phyloP scores from a whole-genome alignment of 2,888 invertebrate genomes.

The Meandrusa payeni region DNA sequence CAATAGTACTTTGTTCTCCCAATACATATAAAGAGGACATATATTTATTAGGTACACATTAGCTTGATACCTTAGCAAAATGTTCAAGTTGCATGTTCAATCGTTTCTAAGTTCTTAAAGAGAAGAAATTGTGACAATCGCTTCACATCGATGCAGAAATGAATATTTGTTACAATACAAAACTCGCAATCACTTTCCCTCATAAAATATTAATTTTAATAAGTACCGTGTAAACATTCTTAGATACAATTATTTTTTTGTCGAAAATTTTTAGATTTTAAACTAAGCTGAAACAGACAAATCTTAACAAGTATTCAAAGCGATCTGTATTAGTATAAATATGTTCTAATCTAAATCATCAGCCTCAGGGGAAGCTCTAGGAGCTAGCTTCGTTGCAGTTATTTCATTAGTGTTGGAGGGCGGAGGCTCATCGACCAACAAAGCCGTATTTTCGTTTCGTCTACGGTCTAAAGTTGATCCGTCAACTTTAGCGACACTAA shows the following conservation, averaged over 20 bases:
- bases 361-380: conserved; percentile 57
- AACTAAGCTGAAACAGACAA: conserved; percentile 19
- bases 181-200: conserved; percentile 2
- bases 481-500: conserved; percentile 37
- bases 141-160: conserved; percentile 2
- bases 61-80: neutral
- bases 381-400: conserved; percentile 39
- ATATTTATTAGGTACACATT: conserved; percentile 3
- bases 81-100: neutral
- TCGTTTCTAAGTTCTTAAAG: neutral
- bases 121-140: conserved; percentile 1
- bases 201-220: conserved; percentile 1
- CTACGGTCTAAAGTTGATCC: conserved; percentile 62
- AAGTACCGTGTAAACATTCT: conserved; percentile 17
- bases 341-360: conserved; percentile 57
- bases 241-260: conserved; percentile 5
- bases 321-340: conserved; percentile 23
- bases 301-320: conserved; percentile 17
- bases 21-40: conserved; percentile 1
- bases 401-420: conserved; percentile 30
- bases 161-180: neutral
- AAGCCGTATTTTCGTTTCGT: conserved; percentile 44
- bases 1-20: conserved; percentile 13
- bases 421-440: conserved; percentile 43
- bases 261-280: conserved; percentile 16